Base-by-base conservation (phyloP, 1,140 invertebrate genomes). In the Ips nitidus region DNA sequence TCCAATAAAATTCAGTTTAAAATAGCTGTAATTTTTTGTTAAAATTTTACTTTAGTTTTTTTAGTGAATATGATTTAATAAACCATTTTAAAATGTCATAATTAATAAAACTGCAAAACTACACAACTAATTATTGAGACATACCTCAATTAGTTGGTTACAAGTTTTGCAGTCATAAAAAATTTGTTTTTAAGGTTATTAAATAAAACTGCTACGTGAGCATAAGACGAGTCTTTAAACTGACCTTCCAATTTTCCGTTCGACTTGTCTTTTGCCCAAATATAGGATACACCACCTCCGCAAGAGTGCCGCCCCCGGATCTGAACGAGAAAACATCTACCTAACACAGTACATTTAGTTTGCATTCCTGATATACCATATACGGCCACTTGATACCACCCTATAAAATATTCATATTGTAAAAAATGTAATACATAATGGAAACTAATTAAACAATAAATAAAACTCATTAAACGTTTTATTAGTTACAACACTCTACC, bases 221-320 rank as follows among this genome's bases (percentile, higher is more conserved):
- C 22, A 22, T 22, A 22, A 22, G 37, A 53, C 37, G 52, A 63
- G 55, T 69, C 52, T 55, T 69, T 69, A 40, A 42, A 45, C 8
- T 64, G 67, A 69, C 67, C 67, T 69, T 69, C 59, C 67, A 69
- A 53, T 69, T 63, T 69, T 56, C 59, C 55, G 39, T 58, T 53
- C 57, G 66, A 43, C 67, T 63, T 52, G 59, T 52, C 67, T 69
- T 69, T 69, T 69, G 60, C 5, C 67, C 61, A 63, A 63, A 69
- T 40, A 69, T 63, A 52, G 67, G n/a, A 56, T 45, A 42, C n/a
- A 63, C 67, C 67, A 57, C 67, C 67, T 69, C 67, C 67, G 60
- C 52, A 52, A 63, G 38, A 45, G 39, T 7, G 42, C 52, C 59
- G 59, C 67, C 60, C 61, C 67, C 57, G 60, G 59, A 55, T 41